Evolutionary conservation across 2,113 vertebrate genomes (phyloP).

Genomic region (Cololabis saira): DNA sequence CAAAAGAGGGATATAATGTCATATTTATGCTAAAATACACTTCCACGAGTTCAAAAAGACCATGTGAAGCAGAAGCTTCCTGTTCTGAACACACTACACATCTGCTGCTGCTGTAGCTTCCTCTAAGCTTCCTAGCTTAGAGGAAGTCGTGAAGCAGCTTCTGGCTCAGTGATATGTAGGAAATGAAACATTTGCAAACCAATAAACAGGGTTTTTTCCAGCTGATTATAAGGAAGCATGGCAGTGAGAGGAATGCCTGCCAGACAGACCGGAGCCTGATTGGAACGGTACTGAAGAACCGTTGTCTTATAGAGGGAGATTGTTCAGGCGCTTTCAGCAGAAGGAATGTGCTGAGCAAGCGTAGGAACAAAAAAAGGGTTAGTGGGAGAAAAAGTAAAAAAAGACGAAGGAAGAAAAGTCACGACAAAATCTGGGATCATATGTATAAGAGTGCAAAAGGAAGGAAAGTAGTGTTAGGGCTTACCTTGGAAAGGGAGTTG

Average conservation of each 20-base stretch:
- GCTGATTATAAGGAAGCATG: background rate
- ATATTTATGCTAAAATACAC: too few species aligned
- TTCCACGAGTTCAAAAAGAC: too few species aligned
- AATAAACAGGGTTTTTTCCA: background rate
- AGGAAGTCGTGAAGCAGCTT: conserved; percentile 33
- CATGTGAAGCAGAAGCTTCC: too few species aligned
- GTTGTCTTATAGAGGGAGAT: conserved; percentile 12
- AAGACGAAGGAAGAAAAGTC: background rate
- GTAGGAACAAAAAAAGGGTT: background rate
- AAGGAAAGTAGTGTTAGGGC: background rate
- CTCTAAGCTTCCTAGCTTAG: background rate
- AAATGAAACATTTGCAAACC: conserved; percentile 4
- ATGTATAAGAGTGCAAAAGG: background rate
- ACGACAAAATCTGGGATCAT: background rate
- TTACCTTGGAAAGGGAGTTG: conserved; percentile 57
- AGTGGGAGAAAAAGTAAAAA: background rate
- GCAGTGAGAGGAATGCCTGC: background rate
- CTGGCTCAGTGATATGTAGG: background rate
- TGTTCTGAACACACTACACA: background rate
- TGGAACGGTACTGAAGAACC: conserved; percentile 8
- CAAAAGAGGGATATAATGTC: background rate
- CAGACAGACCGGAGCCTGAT: background rate
- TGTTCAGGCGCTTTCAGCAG: conserved; percentile 22
- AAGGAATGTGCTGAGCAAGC: conserved; percentile 51
- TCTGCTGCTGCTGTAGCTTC: background rate